These are phyloP conservation scores for Parauchenoglanis ngamensis DNA, from an alignment of 2,797 vertebrate genomes.

Conservation along the genomic window DNA sequence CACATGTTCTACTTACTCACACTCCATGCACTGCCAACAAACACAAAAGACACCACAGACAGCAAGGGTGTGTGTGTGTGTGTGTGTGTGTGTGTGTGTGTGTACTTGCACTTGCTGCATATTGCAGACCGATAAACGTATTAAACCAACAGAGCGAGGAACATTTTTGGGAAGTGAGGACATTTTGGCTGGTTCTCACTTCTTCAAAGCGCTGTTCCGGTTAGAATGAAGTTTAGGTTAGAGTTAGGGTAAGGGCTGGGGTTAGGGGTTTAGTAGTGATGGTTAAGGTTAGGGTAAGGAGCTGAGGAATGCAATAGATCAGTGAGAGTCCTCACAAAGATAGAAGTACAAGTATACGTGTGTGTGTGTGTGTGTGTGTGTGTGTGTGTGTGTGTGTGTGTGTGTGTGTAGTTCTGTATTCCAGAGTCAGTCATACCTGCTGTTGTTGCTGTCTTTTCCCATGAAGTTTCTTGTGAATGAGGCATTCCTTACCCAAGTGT, in stretches of 20 bases:
- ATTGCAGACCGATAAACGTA: no score
- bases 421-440: constrained; percentile 3
- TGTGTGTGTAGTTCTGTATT: constrained; percentile 27
- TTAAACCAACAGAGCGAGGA: no score
- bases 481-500: background rate
- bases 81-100: constrained; percentile 27
- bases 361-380: constrained; percentile 9
- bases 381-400: constrained; percentile 12
- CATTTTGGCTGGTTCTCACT: no score
- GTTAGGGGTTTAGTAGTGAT: no score
- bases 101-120: background rate
- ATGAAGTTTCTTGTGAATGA: background rate
- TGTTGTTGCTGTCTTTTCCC: background rate
- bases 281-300: no score
- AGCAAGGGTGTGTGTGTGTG: background rate
- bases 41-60: constrained; percentile 22
- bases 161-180: no score
- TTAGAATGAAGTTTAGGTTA: no score
- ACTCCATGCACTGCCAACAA: constrained; percentile 27
- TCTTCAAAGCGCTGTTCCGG: no score
- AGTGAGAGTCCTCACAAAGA: no score
- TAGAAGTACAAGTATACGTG: no score
- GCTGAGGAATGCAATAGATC: no score
- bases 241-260: no score
- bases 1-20: constrained; percentile 40